Conservation (phyloP, 2,113 vertebrate genomes). For the Jaculus jaculus region DNA sequence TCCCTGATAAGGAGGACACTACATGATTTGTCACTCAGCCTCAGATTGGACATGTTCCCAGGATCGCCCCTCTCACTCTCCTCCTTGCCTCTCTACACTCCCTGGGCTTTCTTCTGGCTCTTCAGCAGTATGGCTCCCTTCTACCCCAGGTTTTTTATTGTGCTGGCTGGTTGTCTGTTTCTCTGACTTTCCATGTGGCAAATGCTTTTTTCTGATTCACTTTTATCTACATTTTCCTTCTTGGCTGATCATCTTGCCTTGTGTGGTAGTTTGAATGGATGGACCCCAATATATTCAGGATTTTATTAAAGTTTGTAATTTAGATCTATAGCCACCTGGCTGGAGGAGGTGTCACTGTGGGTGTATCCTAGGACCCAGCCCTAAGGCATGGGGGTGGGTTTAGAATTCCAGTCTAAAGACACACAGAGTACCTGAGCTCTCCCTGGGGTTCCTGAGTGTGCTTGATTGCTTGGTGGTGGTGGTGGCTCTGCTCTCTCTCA, state of each 20-base stretch:
- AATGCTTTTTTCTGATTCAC: background rate
- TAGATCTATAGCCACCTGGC: too few species aligned
- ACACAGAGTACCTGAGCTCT: too few species aligned
- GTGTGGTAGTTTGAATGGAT: too few species aligned
- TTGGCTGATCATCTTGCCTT: background rate
- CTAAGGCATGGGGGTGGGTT: too few species aligned
- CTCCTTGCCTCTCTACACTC: background rate
- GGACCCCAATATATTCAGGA: too few species aligned
- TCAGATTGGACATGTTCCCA: background rate
- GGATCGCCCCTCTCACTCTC: background rate
- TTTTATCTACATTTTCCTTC: background rate
- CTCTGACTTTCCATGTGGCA: background rate
- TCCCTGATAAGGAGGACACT: background rate
- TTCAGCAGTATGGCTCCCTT: background rate
- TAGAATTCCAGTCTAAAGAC: too few species aligned
- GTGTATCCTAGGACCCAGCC: too few species aligned
- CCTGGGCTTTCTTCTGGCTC: background rate
- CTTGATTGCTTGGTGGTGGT: too few species aligned
- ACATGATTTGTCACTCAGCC: background rate
- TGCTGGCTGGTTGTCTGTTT: background rate
- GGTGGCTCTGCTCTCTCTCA: too few species aligned
- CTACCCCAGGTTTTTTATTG: background rate
- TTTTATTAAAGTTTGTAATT: too few species aligned
- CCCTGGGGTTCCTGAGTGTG: too few species aligned
- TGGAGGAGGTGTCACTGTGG: too few species aligned